Conservation (phyloP, 2,113 vertebrate species). For the Callipepla californica region DNA sequence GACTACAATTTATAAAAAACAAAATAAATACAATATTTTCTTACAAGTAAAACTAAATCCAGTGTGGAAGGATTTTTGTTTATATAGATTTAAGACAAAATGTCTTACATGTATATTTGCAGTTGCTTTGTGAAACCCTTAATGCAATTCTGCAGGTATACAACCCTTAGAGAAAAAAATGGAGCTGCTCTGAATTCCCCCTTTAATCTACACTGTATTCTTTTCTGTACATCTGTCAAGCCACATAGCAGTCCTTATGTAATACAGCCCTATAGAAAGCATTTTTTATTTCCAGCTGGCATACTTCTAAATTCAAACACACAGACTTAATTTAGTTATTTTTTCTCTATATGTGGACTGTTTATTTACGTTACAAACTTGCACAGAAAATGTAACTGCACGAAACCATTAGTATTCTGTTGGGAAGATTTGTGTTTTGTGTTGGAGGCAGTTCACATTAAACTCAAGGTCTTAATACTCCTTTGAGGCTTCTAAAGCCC, state of each 20-base stretch:
- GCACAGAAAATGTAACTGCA: conserved; percentile 61
- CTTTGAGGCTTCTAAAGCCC: conserved; percentile 70
- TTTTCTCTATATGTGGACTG: not conserved
- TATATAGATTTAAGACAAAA: not conserved
- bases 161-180: not conserved
- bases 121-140: conserved; percentile 32
- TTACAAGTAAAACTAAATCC: not conserved
- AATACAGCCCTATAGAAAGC: not conserved
- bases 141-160: conserved; percentile 17
- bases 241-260: not conserved
- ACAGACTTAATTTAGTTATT: conserved; percentile 36
- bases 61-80: not conserved
- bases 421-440: conserved; percentile 73
- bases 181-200: not conserved
- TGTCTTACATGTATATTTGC: not conserved
- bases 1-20: not conserved
- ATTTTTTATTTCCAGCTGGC: not conserved
- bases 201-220: not conserved
- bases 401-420: conserved; percentile 76
- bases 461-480: conserved; percentile 80
- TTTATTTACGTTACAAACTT: conserved; percentile 58
- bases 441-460: conserved; percentile 74
- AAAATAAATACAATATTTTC: not conserved
- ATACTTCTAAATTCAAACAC: not conserved
- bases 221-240: conserved; percentile 22